Evolutionary conservation across 2,113 vertebrate genomes (phyloP).

Genomic region (Eolophus roseicapilla): DNA sequence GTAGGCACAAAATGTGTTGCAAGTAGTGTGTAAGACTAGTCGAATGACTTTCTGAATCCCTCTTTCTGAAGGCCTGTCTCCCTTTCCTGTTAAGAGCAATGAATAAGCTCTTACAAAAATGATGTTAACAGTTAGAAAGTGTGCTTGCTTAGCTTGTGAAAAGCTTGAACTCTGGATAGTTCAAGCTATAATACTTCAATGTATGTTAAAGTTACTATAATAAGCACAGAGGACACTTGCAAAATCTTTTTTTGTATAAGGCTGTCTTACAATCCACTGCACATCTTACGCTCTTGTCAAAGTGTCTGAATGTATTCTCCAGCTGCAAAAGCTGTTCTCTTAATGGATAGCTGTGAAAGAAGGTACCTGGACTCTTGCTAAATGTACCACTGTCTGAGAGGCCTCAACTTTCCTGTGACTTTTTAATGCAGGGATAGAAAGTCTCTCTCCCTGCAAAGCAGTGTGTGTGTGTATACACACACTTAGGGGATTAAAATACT

Average conservation of each 20-base stretch:
- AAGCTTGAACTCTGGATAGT: not conserved
- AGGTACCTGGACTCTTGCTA: not conserved
- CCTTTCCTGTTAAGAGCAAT: not conserved
- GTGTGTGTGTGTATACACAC: not conserved
- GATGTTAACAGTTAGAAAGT: not conserved
- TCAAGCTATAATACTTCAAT: not conserved
- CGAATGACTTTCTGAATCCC: not conserved
- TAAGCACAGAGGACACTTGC: not conserved
- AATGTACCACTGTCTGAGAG: not conserved
- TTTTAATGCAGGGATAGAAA: not conserved
- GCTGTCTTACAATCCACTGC: not conserved
- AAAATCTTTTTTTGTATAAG: not conserved
- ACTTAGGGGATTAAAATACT: not conserved
- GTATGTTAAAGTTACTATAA: not conserved
- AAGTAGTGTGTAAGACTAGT: not conserved
- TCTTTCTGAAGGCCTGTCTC: not conserved
- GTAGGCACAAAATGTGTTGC: not conserved
- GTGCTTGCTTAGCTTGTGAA: not conserved
- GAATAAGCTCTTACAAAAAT: not conserved
- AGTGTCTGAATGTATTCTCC: not conserved
- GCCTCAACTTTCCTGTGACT: not conserved
- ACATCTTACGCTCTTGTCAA: not conserved
- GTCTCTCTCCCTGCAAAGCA: not conserved
- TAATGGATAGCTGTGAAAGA: not conserved
- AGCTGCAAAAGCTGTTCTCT: not conserved